Conservation (phyloP, 2,888 invertebrate genomes). For the Drosophila buzzatii region DNA sequence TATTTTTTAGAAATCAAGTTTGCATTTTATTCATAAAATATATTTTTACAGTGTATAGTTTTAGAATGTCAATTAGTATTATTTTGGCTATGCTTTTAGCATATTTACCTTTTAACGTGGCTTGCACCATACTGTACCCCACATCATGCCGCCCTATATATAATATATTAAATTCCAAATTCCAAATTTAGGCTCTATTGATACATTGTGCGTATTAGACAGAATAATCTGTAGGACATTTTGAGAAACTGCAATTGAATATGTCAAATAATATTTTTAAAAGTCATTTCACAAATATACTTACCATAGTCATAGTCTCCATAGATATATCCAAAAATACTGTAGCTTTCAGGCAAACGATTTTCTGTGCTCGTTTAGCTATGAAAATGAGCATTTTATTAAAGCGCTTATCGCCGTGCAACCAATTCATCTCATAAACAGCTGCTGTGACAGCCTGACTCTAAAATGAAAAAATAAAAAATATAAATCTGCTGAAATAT, state of each 20-base stretch:
- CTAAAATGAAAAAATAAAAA: conserved; percentile 34
- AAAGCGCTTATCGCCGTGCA: conserved; percentile 46
- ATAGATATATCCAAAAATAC: conserved; percentile 69
- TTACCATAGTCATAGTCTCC: conserved; percentile 72
- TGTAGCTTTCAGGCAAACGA: conserved; percentile 68
- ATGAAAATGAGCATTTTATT: conserved; percentile 67
- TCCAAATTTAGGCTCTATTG: conserved; percentile 17
- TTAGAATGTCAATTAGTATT: too few relatives aligned
- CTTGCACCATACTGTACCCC: neutral
- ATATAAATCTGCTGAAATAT: too few relatives aligned
- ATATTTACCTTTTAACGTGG: neutral
- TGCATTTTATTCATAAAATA: neutral
- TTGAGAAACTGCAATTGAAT: conserved; percentile 55
- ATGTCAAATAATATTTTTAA: too few relatives aligned
- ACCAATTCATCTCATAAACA: conserved; percentile 64
- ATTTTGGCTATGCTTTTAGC: neutral
- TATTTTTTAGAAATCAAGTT: neutral
- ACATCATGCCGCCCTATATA: too few relatives aligned
- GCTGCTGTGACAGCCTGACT: conserved; percentile 58
- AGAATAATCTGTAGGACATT: conserved; percentile 73
- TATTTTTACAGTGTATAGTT: neutral
- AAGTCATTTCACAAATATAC: neutral
- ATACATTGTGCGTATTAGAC: conserved; percentile 74
- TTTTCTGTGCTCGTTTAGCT: conserved; percentile 67
- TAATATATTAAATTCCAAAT: neutral